A percentile compares a stretch with the other conserved stretches of the same genome.
phyloP scores from a whole-genome alignment of 2,113 vertebrate species.

The Eulacestoma nigropectus region DNA sequence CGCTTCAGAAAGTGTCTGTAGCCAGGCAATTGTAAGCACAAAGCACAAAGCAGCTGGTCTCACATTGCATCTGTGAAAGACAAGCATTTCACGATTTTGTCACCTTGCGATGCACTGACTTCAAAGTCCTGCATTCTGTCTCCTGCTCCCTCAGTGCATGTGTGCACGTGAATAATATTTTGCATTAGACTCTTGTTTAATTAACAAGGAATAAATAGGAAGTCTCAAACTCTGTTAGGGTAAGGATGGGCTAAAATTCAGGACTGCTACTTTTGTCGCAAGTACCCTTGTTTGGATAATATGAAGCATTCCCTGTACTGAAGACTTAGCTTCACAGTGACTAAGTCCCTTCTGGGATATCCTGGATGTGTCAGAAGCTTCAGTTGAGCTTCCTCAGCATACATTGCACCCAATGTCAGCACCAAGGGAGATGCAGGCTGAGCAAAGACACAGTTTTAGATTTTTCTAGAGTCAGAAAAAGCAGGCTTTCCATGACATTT shows the following conservation, averaged over 20 bases:
- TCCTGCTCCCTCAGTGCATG: neutral
- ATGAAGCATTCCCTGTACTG: neutral
- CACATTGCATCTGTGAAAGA: neutral
- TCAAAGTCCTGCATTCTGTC: neutral
- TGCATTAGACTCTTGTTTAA: neutral
- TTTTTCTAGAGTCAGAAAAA: neutral
- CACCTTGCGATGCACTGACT: accelerated
- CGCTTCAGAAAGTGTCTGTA: neutral
- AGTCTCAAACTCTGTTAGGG: neutral
- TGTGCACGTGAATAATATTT: neutral
- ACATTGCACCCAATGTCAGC: neutral
- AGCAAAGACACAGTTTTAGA: neutral
- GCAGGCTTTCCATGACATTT: neutral
- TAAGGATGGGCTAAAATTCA: neutral
- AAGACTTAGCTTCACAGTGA: neutral
- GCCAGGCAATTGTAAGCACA: neutral
- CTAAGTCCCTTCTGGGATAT: neutral
- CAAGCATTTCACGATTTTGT: neutral
- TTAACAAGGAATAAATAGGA: neutral
- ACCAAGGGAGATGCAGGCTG: neutral
- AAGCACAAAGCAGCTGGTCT: neutral
- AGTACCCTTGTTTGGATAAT: neutral
- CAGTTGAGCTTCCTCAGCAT: neutral
- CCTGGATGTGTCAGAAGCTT: neutral
- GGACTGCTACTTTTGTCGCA: neutral